A percentile compares a stretch with the other conserved stretches of the same genome.
phyloP scores from a whole-genome alignment of 2,888 invertebrate species.

The Agrilus cyanescens region DNA sequence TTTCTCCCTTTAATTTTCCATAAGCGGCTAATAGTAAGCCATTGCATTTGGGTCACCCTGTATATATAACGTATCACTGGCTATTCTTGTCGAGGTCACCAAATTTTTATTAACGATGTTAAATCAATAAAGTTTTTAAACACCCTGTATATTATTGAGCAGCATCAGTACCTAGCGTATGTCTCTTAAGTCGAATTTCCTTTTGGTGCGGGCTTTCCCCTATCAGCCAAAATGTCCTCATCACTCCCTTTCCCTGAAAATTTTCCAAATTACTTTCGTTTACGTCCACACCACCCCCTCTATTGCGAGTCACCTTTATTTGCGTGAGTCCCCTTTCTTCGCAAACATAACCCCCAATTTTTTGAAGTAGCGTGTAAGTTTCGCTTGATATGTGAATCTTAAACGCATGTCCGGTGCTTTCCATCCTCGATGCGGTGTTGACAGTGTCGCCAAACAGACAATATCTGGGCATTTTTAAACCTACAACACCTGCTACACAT shows the following conservation, averaged over 20 bases:
- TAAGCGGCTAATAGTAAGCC: no score
- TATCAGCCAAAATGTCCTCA: conserved; percentile 61
- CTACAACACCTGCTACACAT: conserved; percentile 74
- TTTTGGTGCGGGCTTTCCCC: conserved; percentile 43
- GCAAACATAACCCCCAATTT: conserved; percentile 59
- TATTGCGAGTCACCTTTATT: conserved; percentile 48
- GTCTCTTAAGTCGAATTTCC: conserved; percentile 34
- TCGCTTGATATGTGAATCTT: conserved; percentile 65
- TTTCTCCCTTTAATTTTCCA: no score
- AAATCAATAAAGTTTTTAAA: no score
- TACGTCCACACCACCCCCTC: not conserved
- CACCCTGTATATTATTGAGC: no score
- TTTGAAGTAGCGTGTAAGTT: conserved; percentile 53
- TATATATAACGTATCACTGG: no score
- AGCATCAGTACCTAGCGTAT: conserved; percentile 26
- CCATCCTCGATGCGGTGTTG: conserved; percentile 72
- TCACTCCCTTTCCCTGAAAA: conserved; percentile 59
- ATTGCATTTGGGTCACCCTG: no score
- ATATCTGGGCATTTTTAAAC: conserved; percentile 72
- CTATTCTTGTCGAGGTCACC: no score
- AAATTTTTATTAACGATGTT: no score
- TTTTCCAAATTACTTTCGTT: not conserved
- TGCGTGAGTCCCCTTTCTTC: conserved; percentile 61
- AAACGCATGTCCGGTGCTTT: conserved; percentile 62
- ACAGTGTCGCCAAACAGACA: conserved; percentile 77